phyloP scores from a whole-genome alignment of 2,797 vertebrate genomes.

The Allochrocebus solatus region DNA sequence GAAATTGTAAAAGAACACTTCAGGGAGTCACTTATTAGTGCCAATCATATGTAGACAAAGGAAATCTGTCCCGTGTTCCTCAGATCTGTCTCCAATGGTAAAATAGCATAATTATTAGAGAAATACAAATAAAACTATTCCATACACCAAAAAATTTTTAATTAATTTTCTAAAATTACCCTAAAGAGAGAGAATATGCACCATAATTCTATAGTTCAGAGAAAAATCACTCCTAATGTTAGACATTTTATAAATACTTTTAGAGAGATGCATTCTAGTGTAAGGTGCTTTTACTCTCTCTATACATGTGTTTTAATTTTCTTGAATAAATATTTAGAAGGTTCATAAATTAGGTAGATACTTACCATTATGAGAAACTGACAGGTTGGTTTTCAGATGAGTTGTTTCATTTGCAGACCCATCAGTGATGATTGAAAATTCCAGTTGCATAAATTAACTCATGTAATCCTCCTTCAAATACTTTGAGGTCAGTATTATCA shows the following conservation, averaged over 20 bases:
- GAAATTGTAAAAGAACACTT: neutral
- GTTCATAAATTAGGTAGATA: neutral
- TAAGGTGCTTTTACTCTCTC: neutral
- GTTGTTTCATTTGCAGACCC: neutral
- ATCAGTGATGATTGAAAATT: neutral
- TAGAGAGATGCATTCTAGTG: neutral
- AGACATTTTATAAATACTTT: neutral
- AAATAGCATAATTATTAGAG: neutral
- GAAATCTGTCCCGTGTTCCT: neutral
- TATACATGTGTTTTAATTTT: neutral
- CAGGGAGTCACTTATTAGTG: neutral
- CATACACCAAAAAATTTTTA: neutral
- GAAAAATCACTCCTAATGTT: neutral
- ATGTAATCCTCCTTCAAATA: neutral
- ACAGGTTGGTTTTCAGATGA: neutral
- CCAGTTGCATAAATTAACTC: neutral
- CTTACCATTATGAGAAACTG: neutral
- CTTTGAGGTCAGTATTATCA: neutral
- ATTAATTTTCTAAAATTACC: neutral
- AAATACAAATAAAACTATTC: neutral
- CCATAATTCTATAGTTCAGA: neutral
- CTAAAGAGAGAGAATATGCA: neutral
- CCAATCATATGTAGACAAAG: too few relatives aligned
- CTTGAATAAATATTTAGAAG: neutral
- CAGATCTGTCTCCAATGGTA: neutral